Conservation (phyloP, 2,888 invertebrate genomes). For the Notocelia uddmanniana region DNA sequence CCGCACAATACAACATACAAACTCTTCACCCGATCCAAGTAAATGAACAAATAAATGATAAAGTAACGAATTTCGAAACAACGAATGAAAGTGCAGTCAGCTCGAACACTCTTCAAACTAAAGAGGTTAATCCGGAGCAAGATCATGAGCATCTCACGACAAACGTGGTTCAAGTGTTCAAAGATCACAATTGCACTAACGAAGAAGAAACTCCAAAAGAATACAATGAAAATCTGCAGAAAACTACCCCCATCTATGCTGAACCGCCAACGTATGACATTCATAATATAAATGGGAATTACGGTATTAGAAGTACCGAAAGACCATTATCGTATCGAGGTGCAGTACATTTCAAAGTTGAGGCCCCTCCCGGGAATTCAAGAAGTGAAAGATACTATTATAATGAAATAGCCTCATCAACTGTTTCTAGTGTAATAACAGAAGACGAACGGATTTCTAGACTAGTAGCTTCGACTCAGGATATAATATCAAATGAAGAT, state of each 20-base stretch:
- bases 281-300: constrained; percentile 65
- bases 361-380: constrained; percentile 62
- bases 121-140: constrained; percentile 61
- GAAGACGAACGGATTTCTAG: constrained; percentile 74
- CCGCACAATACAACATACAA: constrained; percentile 59
- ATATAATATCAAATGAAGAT: constrained; percentile 88
- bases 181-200: constrained; percentile 72
- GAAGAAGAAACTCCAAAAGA: constrained; percentile 56
- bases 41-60: constrained; percentile 36
- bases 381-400: constrained; percentile 72
- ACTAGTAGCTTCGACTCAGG: constrained; percentile 85
- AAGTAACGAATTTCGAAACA: constrained; percentile 34
- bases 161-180: constrained; percentile 71
- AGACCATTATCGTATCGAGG: constrained; percentile 62
- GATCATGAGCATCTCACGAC: constrained; percentile 57
- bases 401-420: constrained; percentile 56
- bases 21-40: constrained; percentile 53
- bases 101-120: constrained; percentile 60
- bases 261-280: constrained; percentile 61
- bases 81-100: constrained; percentile 42
- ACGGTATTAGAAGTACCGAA: constrained; percentile 65
- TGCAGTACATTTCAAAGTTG: constrained; percentile 66
- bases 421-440: constrained; percentile 52
- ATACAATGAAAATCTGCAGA: constrained; percentile 57
- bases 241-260: constrained; percentile 59